These are phyloP conservation scores for Noctua janthina DNA, from an alignment of 2,888 invertebrate genomes.

Conservation along the genomic window DNA sequence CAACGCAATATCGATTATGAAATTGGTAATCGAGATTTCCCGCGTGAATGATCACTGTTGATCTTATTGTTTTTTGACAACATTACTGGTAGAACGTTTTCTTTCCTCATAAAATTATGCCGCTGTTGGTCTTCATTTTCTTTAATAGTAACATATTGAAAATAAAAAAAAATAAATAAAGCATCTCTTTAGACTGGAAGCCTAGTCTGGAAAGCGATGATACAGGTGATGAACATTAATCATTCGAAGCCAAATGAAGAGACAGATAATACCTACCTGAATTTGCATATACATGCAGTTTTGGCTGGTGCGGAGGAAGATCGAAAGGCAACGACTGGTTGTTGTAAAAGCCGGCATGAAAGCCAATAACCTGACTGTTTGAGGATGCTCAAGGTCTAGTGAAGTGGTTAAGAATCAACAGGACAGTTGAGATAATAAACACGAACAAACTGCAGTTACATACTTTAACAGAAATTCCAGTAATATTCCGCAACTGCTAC, in stretches of 20 bases:
- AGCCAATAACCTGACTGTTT: constrained; percentile 33
- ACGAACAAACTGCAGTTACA: no score
- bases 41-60: constrained; percentile 35
- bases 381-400: constrained; percentile 43
- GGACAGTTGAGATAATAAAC: background rate
- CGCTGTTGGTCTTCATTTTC: no score
- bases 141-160: background rate
- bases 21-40: constrained; percentile 36
- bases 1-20: constrained; percentile 50
- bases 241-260: background rate
- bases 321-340: constrained; percentile 1
- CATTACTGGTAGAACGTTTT: background rate
- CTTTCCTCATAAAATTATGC: background rate
- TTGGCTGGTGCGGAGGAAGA: constrained; percentile 6
- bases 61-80: background rate
- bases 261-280: background rate
- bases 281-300: constrained; percentile 25
- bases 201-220: background rate
- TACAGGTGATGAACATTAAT: background rate
- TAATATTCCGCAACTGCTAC: background rate
- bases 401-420: background rate
- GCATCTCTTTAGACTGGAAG: background rate
- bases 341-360: constrained; percentile 48
- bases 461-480: background rate
- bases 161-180: background rate